Evolutionary conservation across 2,888 invertebrate genomes (phyloP), one percentile per base, ranked within the genome.

Genomic region (Lithophane leautieri): DNA sequence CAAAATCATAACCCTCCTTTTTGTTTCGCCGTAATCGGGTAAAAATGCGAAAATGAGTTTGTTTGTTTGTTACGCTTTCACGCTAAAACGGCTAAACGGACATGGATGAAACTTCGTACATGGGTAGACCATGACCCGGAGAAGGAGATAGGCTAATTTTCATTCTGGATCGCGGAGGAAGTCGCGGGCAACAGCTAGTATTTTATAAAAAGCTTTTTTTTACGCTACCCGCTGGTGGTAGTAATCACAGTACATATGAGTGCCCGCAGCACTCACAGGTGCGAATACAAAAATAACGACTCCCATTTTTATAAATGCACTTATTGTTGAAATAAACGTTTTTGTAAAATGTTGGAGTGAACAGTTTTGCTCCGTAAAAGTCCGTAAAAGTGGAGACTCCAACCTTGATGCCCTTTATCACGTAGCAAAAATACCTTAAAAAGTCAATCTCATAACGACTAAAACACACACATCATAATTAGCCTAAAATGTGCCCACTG

Each of bases 311-410:
- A 70, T 72, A 44, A 34, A 34, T 70, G 71, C 65, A 66, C 7
- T 28, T 40, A 67, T 85, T 81, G 71, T 83, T 66, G 50, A 73
- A 84, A 65, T 50, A 60, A 65, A 19, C 44, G 22, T 58, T 81
- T 79, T 54, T 40, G 3, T 73, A 28, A 50, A 61, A 66, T 25
- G 6, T 6, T 80, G 19, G 1, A 54, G 28, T 58, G 25, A 16
- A 56, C 0, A 34, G 54, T 54, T 50, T 50, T 19, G 50, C 4
- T 28, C 1, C 22, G 22, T 14, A 22, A 63, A 70, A 50, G 2
- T 28, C 1, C 22, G 22, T 14, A 22, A 63, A 70, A 50, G 2
- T 14, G 11, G n/a, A 60, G 0, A n/a, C 12, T 71, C 0, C 0
- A 34, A 34, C 22, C 11, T 61, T 14, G 11, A 9, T 73, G 19